Evolutionary conservation across 2,113 vertebrate genomes (phyloP), one percentile per base, ranked within the genome.

Genomic region (Epinephelus moara): DNA sequence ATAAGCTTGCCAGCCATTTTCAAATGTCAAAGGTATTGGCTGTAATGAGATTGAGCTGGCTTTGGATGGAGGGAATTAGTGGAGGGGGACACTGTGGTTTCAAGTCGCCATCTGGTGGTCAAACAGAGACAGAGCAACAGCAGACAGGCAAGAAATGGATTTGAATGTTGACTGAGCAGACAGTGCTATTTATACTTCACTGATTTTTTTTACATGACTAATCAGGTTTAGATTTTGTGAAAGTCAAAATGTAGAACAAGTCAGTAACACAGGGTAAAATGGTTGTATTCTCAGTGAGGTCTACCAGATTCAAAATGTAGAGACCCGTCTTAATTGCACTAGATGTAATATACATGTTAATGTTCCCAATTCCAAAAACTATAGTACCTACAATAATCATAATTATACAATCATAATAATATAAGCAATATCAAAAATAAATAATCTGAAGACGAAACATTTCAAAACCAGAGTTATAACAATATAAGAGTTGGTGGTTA

Each of bases 21-120:
- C 47, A 89, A 91, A 91, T 92, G 88, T 81, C 90, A 92, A 49
- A 87, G 79, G 78, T 79, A 74, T 78, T 74, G 84, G 70, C 73
- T 73, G 2, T 91, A 91, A 91, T 82, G 84, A 81, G 91, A 87
- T 85, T 88, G 83, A 42, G 76, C 67, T 25, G 56, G 78, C n/a
- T 86, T 62, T 77, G 64, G 61, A 60, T 50, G 1, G 21, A 57
- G 64, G 69, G 73, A 76, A 67, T 76, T 84, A 77, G 50, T 4
- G 13, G 47, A 4, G 15, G 53, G 15, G 15, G 14, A 49, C 19
- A 61, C 2, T 6, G 50, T 50, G 64, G 75, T 55, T 37, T 75
- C 3, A 8, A 0, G 85, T 25, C 75, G 64, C 89, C 82, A 87
- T 70, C 93, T 90, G 50, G 64, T 90, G 93, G 89, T 25, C 50